Conservation (phyloP, 1,140 invertebrate species). For the Zaprionus taronus region DNA sequence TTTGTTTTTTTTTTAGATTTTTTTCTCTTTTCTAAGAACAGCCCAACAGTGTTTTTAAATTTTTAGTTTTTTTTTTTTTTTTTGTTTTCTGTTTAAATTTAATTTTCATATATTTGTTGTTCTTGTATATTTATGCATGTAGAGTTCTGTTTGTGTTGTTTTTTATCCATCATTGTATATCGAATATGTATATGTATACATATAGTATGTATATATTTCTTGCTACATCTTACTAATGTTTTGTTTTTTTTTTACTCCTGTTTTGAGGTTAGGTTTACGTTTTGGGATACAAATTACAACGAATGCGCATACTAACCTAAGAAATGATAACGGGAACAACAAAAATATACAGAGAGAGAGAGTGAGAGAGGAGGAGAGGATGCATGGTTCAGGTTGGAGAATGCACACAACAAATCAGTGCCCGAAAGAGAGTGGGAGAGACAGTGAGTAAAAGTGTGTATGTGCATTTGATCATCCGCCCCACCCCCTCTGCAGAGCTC, state of each 20-base stretch:
- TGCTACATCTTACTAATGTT: conserved; percentile 12
- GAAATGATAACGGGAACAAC: conserved; percentile 19
- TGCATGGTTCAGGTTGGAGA: background rate
- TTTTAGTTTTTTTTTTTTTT: conserved; percentile 18
- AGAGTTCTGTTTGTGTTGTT: conserved; percentile 28
- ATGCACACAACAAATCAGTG: background rate
- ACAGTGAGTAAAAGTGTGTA: background rate
- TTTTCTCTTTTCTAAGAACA: conserved; percentile 75
- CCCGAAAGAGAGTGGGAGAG: background rate
- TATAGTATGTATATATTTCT: conserved; percentile 11
- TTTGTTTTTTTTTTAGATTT: conserved; percentile 36
- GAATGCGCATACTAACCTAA: conserved; percentile 36
- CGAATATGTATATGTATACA: conserved; percentile 1
- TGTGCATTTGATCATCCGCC: too few relatives aligned
- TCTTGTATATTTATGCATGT: conserved; percentile 37
- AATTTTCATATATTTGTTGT: conserved; percentile 33
- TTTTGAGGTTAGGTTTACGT: conserved; percentile 45
- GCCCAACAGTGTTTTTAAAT: conserved; percentile 73
- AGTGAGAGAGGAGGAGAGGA: background rate
- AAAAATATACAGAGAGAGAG: background rate
- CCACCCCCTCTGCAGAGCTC: too few relatives aligned
- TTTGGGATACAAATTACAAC: conserved; percentile 40
- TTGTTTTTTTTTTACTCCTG: conserved; percentile 19
- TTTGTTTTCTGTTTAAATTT: conserved; percentile 36
- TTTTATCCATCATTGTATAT: conserved; percentile 24